A percentile compares a stretch with the other conserved stretches of the same genome.
Evolutionary conservation across 2,113 vertebrate genomes (phyloP).

Genomic region (Xenopus tropicalis): DNA sequence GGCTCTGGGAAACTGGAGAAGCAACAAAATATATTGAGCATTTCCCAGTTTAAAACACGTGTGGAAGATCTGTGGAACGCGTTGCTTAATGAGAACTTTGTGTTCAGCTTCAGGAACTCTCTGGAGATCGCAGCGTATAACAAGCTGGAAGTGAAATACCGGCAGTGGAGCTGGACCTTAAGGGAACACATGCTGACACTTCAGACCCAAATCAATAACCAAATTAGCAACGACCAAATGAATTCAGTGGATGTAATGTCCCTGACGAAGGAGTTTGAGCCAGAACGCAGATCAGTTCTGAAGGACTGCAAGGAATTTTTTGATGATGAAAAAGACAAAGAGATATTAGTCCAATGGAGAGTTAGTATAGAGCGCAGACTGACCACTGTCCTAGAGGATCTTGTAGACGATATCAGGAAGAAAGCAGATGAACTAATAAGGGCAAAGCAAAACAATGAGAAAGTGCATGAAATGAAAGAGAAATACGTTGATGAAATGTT

Average conservation of each 20-base stretch:
- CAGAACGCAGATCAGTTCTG: conserved; percentile 21
- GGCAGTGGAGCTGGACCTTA: conserved; percentile 36
- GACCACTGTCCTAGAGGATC: conserved; percentile 31
- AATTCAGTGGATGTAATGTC: background rate
- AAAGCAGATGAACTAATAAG: conserved; percentile 48
- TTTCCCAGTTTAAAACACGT: conserved; percentile 51
- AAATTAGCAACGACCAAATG: conserved; percentile 46
- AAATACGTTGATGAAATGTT: conserved; percentile 46
- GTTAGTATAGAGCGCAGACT: conserved; percentile 37
- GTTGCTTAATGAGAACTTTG: conserved; percentile 4
- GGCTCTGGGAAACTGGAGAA: conserved; percentile 44
- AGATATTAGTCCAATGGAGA: conserved; percentile 57
- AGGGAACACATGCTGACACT: conserved; percentile 51
- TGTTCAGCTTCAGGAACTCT: too few species aligned
- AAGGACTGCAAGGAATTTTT: conserved; percentile 51
- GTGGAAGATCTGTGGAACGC: conserved; percentile 57
- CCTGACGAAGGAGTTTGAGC: conserved; percentile 23
- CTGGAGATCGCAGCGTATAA: too few species aligned
- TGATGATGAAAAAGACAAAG: conserved; percentile 47
- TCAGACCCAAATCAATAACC: conserved; percentile 51
- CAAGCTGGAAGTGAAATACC: conserved; percentile 47
- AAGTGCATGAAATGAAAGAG: conserved; percentile 43
- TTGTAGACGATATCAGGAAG: conserved; percentile 38
- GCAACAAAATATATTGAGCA: conserved; percentile 39
- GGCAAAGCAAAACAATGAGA: conserved; percentile 32